Evolutionary conservation across 2,113 vertebrate species (phyloP).

Genomic region (Pica pica): DNA sequence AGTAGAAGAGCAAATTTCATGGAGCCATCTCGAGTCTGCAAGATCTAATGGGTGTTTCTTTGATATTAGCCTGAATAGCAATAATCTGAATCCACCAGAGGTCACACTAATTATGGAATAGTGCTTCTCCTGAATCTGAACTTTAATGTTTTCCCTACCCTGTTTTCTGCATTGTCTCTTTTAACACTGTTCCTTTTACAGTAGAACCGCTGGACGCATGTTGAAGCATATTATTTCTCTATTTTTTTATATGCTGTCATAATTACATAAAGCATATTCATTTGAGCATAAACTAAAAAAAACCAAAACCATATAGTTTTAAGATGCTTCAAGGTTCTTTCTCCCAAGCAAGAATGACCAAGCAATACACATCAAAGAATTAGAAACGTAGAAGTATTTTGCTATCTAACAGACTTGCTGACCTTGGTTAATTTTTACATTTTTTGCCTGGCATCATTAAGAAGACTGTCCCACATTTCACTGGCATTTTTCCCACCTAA

Average conservation of each 20-base stretch:
- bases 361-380: background rate
- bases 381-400: background rate
- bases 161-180: background rate
- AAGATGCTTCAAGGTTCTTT: background rate
- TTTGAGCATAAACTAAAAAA: background rate
- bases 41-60: background rate
- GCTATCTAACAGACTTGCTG: background rate
- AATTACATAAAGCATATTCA: background rate
- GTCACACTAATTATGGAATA: background rate
- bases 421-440: background rate
- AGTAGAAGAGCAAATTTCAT: background rate
- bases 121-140: background rate
- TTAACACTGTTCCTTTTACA: background rate
- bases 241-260: background rate
- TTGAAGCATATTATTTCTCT: background rate
- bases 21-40: background rate
- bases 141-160: background rate
- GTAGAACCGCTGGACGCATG: background rate
- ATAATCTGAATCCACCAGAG: background rate
- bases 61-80: background rate
- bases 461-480: background rate
- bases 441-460: background rate
- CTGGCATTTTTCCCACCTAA: background rate
- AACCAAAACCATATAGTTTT: rapidly evolving
- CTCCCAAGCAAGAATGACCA: background rate